phyloP scores from a whole-genome alignment of 2,888 invertebrate genomes.

The Hydrotaea diabolus region DNA sequence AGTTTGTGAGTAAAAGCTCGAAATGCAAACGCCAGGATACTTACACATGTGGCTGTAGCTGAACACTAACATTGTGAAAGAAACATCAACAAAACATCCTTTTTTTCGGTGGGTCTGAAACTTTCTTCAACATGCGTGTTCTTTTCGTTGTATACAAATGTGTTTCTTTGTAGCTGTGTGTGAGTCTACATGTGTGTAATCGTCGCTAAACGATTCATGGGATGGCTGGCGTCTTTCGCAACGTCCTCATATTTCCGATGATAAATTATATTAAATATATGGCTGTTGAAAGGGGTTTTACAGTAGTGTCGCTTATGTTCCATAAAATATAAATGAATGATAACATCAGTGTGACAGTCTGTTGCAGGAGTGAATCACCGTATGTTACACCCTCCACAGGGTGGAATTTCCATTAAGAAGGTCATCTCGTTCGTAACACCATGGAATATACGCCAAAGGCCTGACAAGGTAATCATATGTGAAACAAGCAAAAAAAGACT shows the following conservation, averaged over 20 bases:
- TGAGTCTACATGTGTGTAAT: not conserved
- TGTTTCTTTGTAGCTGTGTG: not conserved
- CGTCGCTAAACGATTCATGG: constrained; percentile 1
- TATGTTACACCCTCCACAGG: too few relatives aligned
- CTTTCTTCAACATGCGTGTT: not conserved
- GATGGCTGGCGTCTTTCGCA: constrained; percentile 9
- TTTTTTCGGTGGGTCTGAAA: not conserved
- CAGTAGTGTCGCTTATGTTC: constrained; percentile 1
- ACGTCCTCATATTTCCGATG: constrained; percentile 2
- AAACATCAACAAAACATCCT: not conserved
- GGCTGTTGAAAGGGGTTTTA: constrained; percentile 23
- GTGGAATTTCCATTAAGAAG: too few relatives aligned
- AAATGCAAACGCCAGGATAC: not conserved
- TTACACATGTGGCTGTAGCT: not conserved
- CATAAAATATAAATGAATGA: constrained; percentile 16
- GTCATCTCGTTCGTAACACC: too few relatives aligned
- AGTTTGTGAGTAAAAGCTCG: not conserved
- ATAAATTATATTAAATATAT: constrained; percentile 28
- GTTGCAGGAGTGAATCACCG: not conserved
- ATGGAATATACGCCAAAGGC: too few relatives aligned
- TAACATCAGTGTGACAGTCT: constrained; percentile 12
- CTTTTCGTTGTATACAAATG: constrained; percentile 7
- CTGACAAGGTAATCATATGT: too few relatives aligned
- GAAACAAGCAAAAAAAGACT: too few relatives aligned
- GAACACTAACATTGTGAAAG: not conserved